Base-by-base conservation (phyloP, 2,797 vertebrate species). In the Rhyacichthys aspro region DNA sequence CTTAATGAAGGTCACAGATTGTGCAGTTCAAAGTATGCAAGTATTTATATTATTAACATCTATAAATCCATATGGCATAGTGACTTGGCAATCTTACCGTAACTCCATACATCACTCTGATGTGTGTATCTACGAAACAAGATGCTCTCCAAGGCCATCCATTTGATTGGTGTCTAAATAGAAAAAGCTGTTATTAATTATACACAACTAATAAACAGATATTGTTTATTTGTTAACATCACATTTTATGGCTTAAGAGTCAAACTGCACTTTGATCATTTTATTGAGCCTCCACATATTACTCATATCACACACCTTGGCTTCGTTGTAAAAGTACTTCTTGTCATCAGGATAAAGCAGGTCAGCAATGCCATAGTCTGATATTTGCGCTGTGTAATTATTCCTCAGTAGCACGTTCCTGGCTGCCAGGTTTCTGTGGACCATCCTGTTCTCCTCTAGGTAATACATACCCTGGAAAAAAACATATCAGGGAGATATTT, bases 41-140 rank as follows among this genome's bases (percentile, higher is more conserved):
- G 23, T 28, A 28, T 2, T 28, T 28, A 28, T 28, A 6, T 28
- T 5, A 28, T 28, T 28, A 28, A 5, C 23, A 28, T 28, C 23
- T 5, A 28, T 28, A 28, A 28, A 28, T 28, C 23, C 7, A 28
- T 28, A 28, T 28, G 3, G 23, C 23, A 28, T 28, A 1, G 23
- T 2, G 23, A 28, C 2, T 2, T 39, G 52, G 48, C 38, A 56
- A 69, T 60, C 95, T 92, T 72, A 98, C 97, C 96, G 1, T 98
- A 98, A 84, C 96, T 98, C 97, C 97, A 98, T 47, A 98, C 96
- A 9, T 98, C 97, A 60, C 97, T 98, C 87, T 98, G 97, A 86
- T 98, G 96, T 7, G 96, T 98, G 82, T 97, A 98, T 90, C 91
- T 94, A 54, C 95, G 94, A 56, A 97, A 98, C 81, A 98, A 88